Base-by-base conservation (phyloP, 37 sponge, comb jelly and placozoan genomes). In the Amphimedon queenslandica region DNA sequence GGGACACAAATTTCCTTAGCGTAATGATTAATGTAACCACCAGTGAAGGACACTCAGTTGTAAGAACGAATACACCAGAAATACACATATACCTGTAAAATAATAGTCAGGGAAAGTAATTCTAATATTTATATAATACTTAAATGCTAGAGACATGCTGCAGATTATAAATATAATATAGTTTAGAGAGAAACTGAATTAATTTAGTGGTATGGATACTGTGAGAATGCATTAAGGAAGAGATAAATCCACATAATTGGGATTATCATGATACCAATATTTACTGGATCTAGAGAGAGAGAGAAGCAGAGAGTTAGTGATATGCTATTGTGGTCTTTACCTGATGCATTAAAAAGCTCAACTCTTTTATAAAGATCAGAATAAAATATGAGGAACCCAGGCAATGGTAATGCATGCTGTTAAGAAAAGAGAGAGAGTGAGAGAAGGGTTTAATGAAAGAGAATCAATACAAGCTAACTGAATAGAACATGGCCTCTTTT, bases 401-500 rank as follows among this genome's bases (percentile, higher is more conserved):
- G 95, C 0, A 94, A 72, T 16, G 95, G 86, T 2, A 94, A 73
- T 4, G 75, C 69, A 30, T 89, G 90, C 85, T 47, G 53, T 47
- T 47, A 47, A 47, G 13, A 47, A 13, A 47, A 47, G 13, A 47
- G 53, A 69, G 4, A 3, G 63, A 25, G 36, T 25, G 3, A 63
- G 3, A 4, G 4, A 33, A 41, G 65, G 30, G 58, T 27, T 25
- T 43, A 3, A 68, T 69, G 72, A 27, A 25, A 41, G 53, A 31
- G 53, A 10, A 82, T 27, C 2, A 36, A 72, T 38, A 69, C 30
- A 29, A 37, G 35, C 89, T 91, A 65, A 92, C 93, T 58, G 79
- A 80, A 69, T 84, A 94, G 41, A 91, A 93, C 92, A 97, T 88
- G 28, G 92, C 94, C 39, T 97, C 98, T n/a, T 84, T 67, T 1